These are phyloP conservation scores for Ptilonorhynchus violaceus DNA, from an alignment of 2,113 vertebrate species.

Conservation along the genomic window DNA sequence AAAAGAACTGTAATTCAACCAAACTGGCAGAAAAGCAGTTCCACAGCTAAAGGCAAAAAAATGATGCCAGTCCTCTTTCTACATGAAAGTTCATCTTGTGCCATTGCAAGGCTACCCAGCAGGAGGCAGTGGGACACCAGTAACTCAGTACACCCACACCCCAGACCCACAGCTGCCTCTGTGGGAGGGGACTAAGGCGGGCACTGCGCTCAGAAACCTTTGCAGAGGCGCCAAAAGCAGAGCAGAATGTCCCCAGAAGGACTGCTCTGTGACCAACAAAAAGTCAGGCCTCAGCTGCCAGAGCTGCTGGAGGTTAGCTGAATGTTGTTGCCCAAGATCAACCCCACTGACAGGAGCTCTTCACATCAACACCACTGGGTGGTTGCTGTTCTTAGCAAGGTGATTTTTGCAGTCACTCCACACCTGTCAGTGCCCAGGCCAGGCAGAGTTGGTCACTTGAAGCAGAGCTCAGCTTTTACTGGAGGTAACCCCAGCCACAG, in stretches of 20 bases:
- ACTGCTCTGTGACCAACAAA: not conserved
- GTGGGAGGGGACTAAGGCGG: too few species aligned
- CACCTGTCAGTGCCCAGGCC: not conserved
- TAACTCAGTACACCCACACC: rapidly evolving
- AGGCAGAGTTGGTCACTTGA: not conserved
- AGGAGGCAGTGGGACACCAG: not conserved
- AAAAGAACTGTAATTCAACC: not conserved
- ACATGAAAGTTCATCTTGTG: not conserved
- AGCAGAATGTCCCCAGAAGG: not conserved
- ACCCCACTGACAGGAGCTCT: not conserved
- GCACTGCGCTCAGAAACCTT: not conserved
- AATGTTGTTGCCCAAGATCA: not conserved
- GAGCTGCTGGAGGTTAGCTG: not conserved
- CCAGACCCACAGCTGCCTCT: not conserved
- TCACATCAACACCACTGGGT: not conserved
- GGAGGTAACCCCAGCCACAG: not conserved
- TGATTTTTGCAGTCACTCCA: not conserved
- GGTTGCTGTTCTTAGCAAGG: not conserved
- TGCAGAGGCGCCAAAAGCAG: not conserved
- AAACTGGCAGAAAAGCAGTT: not conserved
- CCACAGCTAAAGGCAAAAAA: not conserved
- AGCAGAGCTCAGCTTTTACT: not conserved
- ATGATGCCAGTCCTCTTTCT: not conserved
- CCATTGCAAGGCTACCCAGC: not conserved
- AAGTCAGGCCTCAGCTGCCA: not conserved